Conservation (phyloP, 2,797 vertebrate genomes). For the Gambusia yucatana region DNA sequence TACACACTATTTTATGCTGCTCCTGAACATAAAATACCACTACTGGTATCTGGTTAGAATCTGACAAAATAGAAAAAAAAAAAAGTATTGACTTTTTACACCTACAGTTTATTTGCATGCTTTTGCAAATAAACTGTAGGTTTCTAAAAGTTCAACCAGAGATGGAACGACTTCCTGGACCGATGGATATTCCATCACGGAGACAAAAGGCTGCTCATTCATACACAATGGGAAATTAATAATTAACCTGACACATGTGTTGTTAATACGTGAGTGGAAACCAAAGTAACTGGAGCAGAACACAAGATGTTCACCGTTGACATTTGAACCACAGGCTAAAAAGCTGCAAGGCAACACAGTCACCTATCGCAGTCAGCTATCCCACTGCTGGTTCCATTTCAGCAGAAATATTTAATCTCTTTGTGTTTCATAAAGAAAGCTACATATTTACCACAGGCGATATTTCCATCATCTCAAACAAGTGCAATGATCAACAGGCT, state of each 20-base stretch:
- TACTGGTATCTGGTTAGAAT: neutral
- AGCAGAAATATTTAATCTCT: neutral
- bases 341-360: neutral
- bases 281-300: slow-evolving; percentile 1
- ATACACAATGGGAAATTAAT: slow-evolving; percentile 1
- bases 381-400: neutral
- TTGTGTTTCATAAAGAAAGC: neutral
- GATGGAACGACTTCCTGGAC: neutral
- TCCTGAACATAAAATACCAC: neutral
- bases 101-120: no score
- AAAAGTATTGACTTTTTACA: no score
- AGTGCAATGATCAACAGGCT: neutral
- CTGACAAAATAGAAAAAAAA: neutral
- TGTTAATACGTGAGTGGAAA: slow-evolving; percentile 3
- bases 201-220: neutral
- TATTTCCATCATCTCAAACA: neutral
- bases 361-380: neutral
- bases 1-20: neutral
- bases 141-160: neutral
- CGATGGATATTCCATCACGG: neutral
- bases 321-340: neutral
- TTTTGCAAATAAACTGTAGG: neutral
- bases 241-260: neutral
- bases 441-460: neutral
- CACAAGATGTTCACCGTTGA: neutral